Percentiles rank a stretch among this genome's conserved stretches.
phyloP scores from a whole-genome alignment of 1,140 invertebrate genomes.

The Lasioglossum albipes region DNA sequence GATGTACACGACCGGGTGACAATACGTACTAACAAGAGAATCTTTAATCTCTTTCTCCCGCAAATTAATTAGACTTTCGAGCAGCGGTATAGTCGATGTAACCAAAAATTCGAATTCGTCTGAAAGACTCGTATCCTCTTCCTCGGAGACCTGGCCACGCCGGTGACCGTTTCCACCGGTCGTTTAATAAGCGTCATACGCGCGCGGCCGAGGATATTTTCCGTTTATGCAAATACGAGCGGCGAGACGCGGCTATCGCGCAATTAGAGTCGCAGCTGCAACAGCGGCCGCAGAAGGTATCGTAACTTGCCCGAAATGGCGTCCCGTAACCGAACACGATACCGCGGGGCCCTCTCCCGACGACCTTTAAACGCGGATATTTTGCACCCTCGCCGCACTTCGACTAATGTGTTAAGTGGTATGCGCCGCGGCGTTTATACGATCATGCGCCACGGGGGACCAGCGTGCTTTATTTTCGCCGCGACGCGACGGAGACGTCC shows the following conservation, averaged over 20 bases:
- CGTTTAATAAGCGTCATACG: constrained; percentile 54
- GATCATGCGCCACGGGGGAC: not conserved
- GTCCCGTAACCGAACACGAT: constrained; percentile 56
- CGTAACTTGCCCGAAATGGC: constrained; percentile 62
- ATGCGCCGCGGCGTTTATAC: constrained; percentile 37
- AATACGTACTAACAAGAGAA: too few relatives aligned
- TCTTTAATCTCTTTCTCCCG: too few relatives aligned
- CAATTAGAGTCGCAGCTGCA: constrained; percentile 73
- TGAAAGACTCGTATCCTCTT: too few relatives aligned
- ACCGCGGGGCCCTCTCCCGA: constrained; percentile 6
- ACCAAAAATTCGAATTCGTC: too few relatives aligned
- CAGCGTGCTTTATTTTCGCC: constrained; percentile 29
- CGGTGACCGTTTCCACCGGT: not conserved
- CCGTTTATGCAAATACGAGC: constrained; percentile 73
- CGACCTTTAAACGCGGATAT: constrained; percentile 42
- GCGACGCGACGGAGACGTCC: not conserved
- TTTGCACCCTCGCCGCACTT: constrained; percentile 31
- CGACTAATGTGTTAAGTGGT: constrained; percentile 56
- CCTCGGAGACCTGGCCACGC: not conserved
- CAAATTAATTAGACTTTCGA: too few relatives aligned
- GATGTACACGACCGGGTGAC: too few relatives aligned
- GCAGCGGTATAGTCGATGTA: too few relatives aligned
- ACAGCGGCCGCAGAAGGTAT: constrained; percentile 59
- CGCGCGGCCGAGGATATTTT: constrained; percentile 61
- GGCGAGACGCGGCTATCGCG: constrained; percentile 64